These are phyloP conservation scores for Agrochola litura DNA, from an alignment of 2,888 invertebrate genomes.

Conservation along the genomic window DNA sequence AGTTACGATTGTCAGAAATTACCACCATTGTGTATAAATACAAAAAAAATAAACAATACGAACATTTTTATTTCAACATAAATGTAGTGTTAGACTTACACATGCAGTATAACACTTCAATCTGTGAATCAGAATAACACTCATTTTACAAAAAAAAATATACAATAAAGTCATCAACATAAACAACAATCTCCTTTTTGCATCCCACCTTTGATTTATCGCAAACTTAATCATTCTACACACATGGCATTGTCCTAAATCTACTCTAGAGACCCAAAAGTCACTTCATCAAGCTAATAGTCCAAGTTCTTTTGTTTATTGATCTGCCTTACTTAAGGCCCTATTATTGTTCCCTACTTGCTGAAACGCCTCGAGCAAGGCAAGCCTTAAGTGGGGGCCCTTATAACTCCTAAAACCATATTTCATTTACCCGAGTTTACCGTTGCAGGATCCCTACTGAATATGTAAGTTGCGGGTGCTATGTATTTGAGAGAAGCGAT, in stretches of 20 bases:
- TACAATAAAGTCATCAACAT: not conserved
- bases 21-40: not conserved
- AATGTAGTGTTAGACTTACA: no score
- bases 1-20: not conserved
- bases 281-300: constrained; percentile 52
- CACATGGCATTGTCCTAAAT: constrained; percentile 31
- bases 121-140: not conserved
- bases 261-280: constrained; percentile 27
- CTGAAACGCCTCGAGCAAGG: constrained; percentile 39
- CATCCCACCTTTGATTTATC: constrained; percentile 1
- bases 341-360: constrained; percentile 57
- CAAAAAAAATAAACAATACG: no score
- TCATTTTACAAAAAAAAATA: not conserved
- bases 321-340: constrained; percentile 51
- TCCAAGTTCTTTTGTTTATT: constrained; percentile 66
- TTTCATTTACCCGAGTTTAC: constrained; percentile 69
- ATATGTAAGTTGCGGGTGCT: constrained; percentile 57
- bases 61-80: no score
- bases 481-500: constrained; percentile 10
- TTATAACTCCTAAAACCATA: constrained; percentile 70
- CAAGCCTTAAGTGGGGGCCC: constrained; percentile 58
- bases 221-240: constrained; percentile 21
- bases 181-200: not conserved
- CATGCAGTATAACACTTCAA: not conserved
- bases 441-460: constrained; percentile 57